Evolutionary conservation across 2,888 invertebrate species (phyloP).

Genomic region (Cephus rjabovi): DNA sequence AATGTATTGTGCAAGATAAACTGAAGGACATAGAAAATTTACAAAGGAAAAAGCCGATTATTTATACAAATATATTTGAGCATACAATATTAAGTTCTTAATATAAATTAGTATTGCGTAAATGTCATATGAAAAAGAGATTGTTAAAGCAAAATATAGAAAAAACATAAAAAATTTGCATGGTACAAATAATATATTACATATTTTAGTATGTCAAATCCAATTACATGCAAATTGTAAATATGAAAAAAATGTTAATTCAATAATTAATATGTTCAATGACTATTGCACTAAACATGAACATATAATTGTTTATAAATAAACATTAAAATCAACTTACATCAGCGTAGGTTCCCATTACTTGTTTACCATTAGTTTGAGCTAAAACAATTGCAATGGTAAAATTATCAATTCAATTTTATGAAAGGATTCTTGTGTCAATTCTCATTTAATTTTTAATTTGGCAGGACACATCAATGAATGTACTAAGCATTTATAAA

Average conservation of each 20-base stretch:
- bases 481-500: background rate
- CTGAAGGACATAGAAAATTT: background rate
- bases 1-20: background rate
- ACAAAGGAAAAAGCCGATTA: background rate
- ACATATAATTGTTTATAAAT: background rate
- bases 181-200: background rate
- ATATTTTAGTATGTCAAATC: background rate
- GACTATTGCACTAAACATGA: background rate
- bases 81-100: background rate
- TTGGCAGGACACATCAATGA: background rate
- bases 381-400: slow-evolving; percentile 38
- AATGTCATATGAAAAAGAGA: background rate
- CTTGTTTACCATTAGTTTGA: slow-evolving; percentile 50
- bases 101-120: background rate
- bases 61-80: background rate
- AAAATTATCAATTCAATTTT: background rate
- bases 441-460: background rate
- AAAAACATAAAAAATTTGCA: background rate
- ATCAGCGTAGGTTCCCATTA: slow-evolving; percentile 48
- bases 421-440: background rate
- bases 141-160: background rate
- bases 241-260: background rate
- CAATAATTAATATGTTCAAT: background rate
- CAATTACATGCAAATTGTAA: background rate
- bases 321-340: slow-evolving; percentile 42